phyloP scores from a whole-genome alignment of 2,797 vertebrate species.

The Cirrhinus mrigala region DNA sequence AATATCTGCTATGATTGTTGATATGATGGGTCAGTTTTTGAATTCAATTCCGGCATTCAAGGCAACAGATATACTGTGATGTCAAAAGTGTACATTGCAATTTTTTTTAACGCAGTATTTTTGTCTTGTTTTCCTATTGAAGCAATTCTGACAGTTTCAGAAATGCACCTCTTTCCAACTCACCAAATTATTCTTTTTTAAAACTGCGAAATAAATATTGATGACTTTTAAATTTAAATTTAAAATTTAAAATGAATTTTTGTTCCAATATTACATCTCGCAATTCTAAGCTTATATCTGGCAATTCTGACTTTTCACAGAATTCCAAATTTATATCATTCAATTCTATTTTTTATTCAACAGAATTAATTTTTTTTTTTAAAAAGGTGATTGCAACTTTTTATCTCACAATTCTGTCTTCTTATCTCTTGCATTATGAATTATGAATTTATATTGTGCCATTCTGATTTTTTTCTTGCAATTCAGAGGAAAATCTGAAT shows the following conservation, averaged over 20 bases:
- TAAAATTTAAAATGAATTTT: too few species aligned
- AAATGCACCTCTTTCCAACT: too few species aligned
- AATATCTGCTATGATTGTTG: neutral
- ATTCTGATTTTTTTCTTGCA: neutral
- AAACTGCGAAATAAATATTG: neutral
- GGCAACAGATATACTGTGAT: slow-evolving; percentile 53
- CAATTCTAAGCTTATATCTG: neutral
- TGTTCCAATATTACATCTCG: neutral
- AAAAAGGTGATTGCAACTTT: neutral
- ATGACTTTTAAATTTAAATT: too few species aligned
- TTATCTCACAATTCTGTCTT: neutral
- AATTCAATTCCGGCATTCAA: slow-evolving; percentile 52
- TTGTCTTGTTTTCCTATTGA: neutral
- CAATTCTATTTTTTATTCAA: neutral
- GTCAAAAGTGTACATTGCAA: slow-evolving; percentile 14
- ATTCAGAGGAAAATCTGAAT: neutral
- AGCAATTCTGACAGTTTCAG: neutral
- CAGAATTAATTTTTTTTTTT: too few species aligned
- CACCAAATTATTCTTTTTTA: neutral
- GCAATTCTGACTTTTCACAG: neutral
- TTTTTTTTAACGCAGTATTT: neutral
- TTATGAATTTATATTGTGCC: neutral
- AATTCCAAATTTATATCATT: too few species aligned
- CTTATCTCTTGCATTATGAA: neutral
- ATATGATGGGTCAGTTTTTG: slow-evolving; percentile 50